These are phyloP conservation scores for Geodia barretti DNA, from an alignment of 37 sponge, comb jelly and placozoan species.

Conservation along the genomic window DNA sequence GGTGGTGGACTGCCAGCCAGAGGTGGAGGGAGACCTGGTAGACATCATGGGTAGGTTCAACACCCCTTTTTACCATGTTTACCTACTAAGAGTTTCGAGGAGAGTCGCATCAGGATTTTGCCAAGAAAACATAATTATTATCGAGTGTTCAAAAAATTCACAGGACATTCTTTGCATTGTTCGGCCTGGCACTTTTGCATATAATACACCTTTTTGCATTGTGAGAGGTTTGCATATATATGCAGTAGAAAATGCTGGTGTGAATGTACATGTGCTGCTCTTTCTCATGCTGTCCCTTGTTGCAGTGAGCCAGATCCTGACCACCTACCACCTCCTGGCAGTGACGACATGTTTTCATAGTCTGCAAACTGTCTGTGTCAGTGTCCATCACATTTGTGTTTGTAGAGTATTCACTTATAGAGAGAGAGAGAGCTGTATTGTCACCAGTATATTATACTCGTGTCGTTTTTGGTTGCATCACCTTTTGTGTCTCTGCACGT, in stretches of 20 bases:
- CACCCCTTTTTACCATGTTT: background rate
- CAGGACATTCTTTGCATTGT: too few species aligned
- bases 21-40: conserved; percentile 6
- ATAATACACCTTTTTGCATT: background rate
- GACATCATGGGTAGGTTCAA: conserved; percentile 16
- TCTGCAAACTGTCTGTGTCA: background rate
- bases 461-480: too few species aligned
- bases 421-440: too few species aligned
- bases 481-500: too few species aligned
- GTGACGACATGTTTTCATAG: conserved; percentile 72
- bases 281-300: background rate
- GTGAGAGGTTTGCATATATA: too few species aligned
- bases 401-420: background rate
- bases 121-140: too few species aligned
- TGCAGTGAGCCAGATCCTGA: conserved; percentile 62
- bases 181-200: background rate
- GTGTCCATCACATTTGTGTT: background rate
- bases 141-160: too few species aligned
- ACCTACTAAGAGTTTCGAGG: too few species aligned
- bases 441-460: too few species aligned
- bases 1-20: conserved; percentile 19
- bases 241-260: too few species aligned
- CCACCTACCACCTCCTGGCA: conserved; percentile 80
- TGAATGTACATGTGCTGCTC: too few species aligned
- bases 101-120: too few species aligned